Conservation (phyloP, 1,140 invertebrate genomes). For the Drosophila kikkawai region DNA sequence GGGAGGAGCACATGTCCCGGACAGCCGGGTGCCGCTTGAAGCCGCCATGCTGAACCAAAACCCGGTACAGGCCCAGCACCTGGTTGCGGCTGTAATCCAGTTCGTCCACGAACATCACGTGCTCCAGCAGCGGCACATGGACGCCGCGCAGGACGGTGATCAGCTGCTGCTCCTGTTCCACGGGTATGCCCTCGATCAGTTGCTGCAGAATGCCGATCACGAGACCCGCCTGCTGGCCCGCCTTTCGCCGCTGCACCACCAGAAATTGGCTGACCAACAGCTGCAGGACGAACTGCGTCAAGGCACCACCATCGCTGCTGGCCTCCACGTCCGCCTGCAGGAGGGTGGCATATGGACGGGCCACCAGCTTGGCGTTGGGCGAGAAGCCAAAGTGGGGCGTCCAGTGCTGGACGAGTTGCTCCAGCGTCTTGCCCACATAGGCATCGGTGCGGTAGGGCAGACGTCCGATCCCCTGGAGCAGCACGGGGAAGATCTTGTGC, state of each 20-base stretch:
- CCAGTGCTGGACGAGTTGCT: conserved; percentile 77
- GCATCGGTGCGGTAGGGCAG: conserved; percentile 75
- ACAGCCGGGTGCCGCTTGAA: conserved; percentile 38
- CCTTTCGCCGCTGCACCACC: conserved; percentile 70
- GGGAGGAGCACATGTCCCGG: conserved; percentile 31
- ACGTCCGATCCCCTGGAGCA: conserved; percentile 76
- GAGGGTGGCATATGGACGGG: conserved; percentile 62
- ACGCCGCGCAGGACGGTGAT: conserved; percentile 58
- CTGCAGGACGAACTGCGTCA: conserved; percentile 69
- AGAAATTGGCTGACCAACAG: conserved; percentile 66
- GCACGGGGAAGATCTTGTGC: conserved; percentile 81
- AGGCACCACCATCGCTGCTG: conserved; percentile 27
- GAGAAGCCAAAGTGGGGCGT: conserved; percentile 76
- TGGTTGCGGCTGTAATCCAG: conserved; percentile 68
- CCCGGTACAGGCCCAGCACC: conserved; percentile 60
- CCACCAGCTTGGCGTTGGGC: conserved; percentile 60
- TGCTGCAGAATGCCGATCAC: conserved; percentile 70
- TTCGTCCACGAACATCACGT: conserved; percentile 82
- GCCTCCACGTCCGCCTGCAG: conserved; percentile 55
- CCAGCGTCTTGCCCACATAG: conserved; percentile 71
- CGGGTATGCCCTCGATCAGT: conserved; percentile 31
- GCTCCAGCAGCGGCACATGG: conserved; percentile 67
- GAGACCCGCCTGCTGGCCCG: conserved; percentile 63
- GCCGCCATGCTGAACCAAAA: conserved; percentile 25
- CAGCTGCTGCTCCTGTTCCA: conserved; percentile 36